These are phyloP conservation scores for Dicyrtomina minuta DNA, from an alignment of 2,888 invertebrate genomes.

Conservation along the genomic window DNA sequence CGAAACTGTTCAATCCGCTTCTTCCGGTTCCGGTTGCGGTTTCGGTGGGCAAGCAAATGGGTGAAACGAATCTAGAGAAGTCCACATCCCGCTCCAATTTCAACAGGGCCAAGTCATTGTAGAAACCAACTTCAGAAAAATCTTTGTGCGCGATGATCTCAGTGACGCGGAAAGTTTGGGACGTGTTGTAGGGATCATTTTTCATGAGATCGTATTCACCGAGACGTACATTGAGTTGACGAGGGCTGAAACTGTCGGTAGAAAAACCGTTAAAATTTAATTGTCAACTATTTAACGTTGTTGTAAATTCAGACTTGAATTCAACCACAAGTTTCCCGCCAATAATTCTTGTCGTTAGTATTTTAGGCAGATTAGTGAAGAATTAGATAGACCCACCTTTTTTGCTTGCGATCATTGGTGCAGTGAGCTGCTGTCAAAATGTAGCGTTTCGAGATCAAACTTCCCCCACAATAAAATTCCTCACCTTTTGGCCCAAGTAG, in stretches of 20 bases:
- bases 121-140: slow-evolving; percentile 87
- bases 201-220: slow-evolving; percentile 84
- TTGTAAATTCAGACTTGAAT: no score
- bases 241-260: slow-evolving; percentile 73
- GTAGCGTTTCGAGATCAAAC: slow-evolving; percentile 74
- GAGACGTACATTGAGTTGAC: slow-evolving; percentile 83
- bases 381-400: no score
- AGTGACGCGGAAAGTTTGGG: slow-evolving; percentile 62
- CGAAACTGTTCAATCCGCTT: slow-evolving; percentile 65
- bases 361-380: no score
- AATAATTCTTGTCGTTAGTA: no score
- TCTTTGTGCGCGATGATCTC: slow-evolving; percentile 79
- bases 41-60: slow-evolving; percentile 87
- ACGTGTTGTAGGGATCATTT: slow-evolving; percentile 81
- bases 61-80: slow-evolving; percentile 81
- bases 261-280: neutral
- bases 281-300: neutral
- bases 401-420: slow-evolving; percentile 82
- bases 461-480: slow-evolving; percentile 93
- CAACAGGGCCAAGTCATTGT: slow-evolving; percentile 89
- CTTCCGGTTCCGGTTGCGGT: no score
- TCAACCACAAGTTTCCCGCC: no score
- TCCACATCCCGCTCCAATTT: slow-evolving; percentile 72
- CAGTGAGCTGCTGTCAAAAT: slow-evolving; percentile 91
- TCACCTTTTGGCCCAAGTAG: slow-evolving; percentile 79